phyloP scores from a whole-genome alignment of 2,113 vertebrate genomes.

The Hiodon alosoides region DNA sequence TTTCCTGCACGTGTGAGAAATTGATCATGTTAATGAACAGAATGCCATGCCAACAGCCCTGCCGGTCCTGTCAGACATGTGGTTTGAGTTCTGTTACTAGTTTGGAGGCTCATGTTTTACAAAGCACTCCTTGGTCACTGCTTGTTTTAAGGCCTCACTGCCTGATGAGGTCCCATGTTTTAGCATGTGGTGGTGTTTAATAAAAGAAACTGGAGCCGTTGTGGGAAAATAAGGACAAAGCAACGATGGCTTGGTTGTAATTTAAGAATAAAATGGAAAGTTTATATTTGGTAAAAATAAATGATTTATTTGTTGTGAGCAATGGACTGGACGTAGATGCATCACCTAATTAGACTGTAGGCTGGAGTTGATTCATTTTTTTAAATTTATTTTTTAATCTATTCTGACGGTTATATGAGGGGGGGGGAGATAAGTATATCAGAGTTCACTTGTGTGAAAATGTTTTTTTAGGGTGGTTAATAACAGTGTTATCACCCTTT shows the following conservation, averaged over 20 bases:
- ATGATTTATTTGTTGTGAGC: not conserved
- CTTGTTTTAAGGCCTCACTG: not conserved
- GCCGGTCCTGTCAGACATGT: not conserved
- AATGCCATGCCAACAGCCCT: not conserved
- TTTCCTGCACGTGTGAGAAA: conserved; percentile 23
- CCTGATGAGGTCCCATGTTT: not conserved
- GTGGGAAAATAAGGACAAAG: not conserved
- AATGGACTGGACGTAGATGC: not conserved
- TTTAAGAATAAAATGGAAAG: not conserved
- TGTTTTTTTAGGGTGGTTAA: not conserved
- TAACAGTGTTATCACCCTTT: conserved; percentile 7
- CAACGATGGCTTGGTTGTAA: not conserved
- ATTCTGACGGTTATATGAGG: not conserved
- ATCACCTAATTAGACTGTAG: not conserved
- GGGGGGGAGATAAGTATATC: not conserved
- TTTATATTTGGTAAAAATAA: not conserved
- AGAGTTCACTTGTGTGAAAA: not conserved
- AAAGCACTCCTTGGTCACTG: conserved; percentile 1
- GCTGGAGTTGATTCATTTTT: not conserved
- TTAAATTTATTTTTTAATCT: not conserved
- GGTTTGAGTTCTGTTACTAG: conserved; percentile 20
- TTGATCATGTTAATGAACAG: not conserved
- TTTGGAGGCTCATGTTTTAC: conserved; percentile 21
- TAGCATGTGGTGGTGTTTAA: conserved; percentile 19
- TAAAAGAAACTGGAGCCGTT: not conserved